Evolutionary conservation across 2,797 vertebrate genomes (phyloP).

Genomic region (Gallinago nigripennis): DNA sequence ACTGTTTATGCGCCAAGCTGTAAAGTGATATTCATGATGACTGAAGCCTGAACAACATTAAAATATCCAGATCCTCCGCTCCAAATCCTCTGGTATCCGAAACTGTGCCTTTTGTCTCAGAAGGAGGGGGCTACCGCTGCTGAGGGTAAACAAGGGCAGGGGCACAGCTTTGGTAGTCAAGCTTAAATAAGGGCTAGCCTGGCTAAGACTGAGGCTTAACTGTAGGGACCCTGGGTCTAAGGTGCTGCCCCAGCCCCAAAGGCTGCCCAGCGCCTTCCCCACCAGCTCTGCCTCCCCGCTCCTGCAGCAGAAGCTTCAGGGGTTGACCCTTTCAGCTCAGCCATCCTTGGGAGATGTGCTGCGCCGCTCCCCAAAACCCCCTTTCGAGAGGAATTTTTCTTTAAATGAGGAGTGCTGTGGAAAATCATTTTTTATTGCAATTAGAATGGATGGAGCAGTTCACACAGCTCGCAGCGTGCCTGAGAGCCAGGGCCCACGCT

Average conservation of each 20-base stretch:
- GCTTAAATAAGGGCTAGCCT: background rate
- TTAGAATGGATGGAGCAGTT: background rate
- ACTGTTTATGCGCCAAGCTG: slow-evolving; percentile 28
- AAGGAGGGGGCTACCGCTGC: background rate
- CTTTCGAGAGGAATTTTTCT: background rate
- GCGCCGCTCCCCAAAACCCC: accelerated
- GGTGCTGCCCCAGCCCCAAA: background rate
- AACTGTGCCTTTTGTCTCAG: slow-evolving; percentile 9
- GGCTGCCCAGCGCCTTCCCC: background rate
- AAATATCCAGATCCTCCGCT: slow-evolving; percentile 41
- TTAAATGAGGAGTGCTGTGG: background rate
- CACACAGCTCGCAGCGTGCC: background rate
- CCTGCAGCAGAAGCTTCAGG: accelerated
- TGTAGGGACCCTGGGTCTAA: background rate
- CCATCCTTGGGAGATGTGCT: background rate
- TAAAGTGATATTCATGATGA: slow-evolving; percentile 65
- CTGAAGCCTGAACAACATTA: slow-evolving; percentile 56
- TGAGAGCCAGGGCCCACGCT: background rate
- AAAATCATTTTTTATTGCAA: slow-evolving; percentile 19
- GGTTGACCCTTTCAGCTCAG: background rate
- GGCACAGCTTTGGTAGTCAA: background rate
- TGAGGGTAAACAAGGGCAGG: slow-evolving; percentile 5
- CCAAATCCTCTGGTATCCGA: slow-evolving; percentile 30
- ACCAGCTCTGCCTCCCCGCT: background rate
- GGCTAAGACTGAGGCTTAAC: background rate